Base-by-base conservation (phyloP, 1,140 invertebrate species). In the Sycophaga agraensis region DNA sequence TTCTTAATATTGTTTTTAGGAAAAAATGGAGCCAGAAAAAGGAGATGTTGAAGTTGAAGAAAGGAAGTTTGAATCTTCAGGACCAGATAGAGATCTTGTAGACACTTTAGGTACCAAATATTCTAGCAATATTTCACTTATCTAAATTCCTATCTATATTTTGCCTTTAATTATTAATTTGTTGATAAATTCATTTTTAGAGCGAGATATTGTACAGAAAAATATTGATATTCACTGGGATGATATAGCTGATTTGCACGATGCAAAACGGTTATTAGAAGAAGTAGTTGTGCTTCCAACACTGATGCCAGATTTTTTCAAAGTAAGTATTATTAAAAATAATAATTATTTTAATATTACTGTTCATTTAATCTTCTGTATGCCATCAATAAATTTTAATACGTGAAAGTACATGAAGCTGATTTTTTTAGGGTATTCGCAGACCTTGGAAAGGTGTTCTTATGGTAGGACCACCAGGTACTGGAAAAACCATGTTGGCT, bases 261-360 rank as follows among this genome's bases (percentile, higher is more conserved):
- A 98, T 76, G 97, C 96, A 2, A 99, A 99, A 80, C 83, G 92
- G 64, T 78, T 99, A 28, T 80, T 99, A 17, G 94, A 99, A 80
- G 97, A 99, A 84, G 97, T 97, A 51, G 96, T 99, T 17, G 96
- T 99, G 16, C 82, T 99, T 68, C 97, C 97, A 8, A 93, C 98
- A 87, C 90, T 93, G 85, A 97, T 99, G 89, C 97, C 97, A 5
- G 94, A 99, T 73, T 99, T 96, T 80, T 99, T 99, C 77, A 97
- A 94, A 82, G 91, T 90, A 79, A 46, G 6, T 37, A 54, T 60
- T n/a, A n/a, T n/a, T n/a, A n/a, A n/a, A n/a, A n/a, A n/a, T n/a
- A n/a, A n/a, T 55, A 43, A 49, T 53, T 46, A 34, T 22, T 17
- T 24, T 54, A 48, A 24, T 48, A 24, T 22, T 1, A 34, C 28